Base-by-base conservation (phyloP, 2,888 invertebrate species). In the Exocentrus adspersus region DNA sequence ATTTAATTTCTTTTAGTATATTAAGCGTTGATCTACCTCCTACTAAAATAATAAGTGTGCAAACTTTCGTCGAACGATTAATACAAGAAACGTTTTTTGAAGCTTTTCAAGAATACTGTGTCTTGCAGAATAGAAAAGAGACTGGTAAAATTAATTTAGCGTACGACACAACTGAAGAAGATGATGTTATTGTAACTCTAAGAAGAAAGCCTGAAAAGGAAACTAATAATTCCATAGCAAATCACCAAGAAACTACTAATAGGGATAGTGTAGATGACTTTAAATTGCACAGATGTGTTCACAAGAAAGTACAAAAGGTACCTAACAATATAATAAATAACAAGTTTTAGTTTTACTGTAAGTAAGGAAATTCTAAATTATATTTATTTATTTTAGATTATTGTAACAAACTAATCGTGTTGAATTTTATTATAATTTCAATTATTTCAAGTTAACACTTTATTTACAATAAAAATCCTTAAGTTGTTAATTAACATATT, bases 11-110 rank as follows among this genome's bases (percentile, higher is more conserved):
- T 69, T 70, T 63, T 54, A 73, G 71, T 51, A 59, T 71, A 61
- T 70, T 75, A 17, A 75, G 70, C 65, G 72, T 72, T 52, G 75
- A 77, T 57, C 37, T 69, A 51, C 72, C 74, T 30, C 75, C 79
- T 42, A 77, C 74, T 46, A 76, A 77, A 63, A 80, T 80, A 48
- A 72, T 70, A 21, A 77, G 80, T 65, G 70, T 82, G 43, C 79
- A 80, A 65, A 76, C 77, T n/a, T 81, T 80, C 65, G 80, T 81
- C 21, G 81, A 82, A 66, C 71, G 80, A 56, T 69, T 83, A 14
- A 72, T 82, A 45, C 76, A 82, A 71, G 79, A 82, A 46, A 80
- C 81, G 41, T 73, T 81, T 61, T 76, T 77, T 64, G 82, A 82
- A 72, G 82, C 81, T 24, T 77, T 81, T 63, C 80, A 80, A 68